phyloP scores from a whole-genome alignment of 2,888 invertebrate genomes.

The Stramonita haemastoma region DNA sequence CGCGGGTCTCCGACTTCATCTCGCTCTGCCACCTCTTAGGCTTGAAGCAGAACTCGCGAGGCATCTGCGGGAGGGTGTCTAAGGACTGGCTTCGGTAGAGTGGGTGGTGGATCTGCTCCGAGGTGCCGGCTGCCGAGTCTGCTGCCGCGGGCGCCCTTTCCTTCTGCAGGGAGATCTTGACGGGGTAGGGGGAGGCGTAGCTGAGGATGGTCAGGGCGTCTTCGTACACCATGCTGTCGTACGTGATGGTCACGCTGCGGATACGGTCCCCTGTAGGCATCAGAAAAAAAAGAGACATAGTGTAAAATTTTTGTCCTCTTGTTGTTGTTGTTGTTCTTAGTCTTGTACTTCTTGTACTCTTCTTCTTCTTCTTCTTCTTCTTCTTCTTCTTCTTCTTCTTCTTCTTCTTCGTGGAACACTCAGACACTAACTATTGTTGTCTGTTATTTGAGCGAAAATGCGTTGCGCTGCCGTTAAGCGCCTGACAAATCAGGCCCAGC shows the following conservation, averaged over 20 bases:
- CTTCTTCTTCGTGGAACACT: no score
- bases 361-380: no score
- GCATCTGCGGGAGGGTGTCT: conserved; percentile 84
- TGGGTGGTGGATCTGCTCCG: conserved; percentile 84
- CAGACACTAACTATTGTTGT: no score
- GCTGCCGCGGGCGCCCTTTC: conserved; percentile 69
- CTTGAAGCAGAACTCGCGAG: conserved; percentile 67
- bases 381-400: no score
- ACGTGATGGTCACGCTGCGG: conserved; percentile 90
- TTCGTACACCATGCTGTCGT: conserved; percentile 92
- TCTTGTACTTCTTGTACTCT: no score
- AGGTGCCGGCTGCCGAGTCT: conserved; percentile 16
- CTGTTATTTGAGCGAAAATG: no score
- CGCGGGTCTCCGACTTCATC: conserved; percentile 55
- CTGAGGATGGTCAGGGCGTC: conserved; percentile 93
- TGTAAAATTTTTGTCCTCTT: no score
- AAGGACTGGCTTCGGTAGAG: conserved; percentile 88
- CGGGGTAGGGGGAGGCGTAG: conserved; percentile 90
- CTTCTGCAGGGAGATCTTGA: conserved; percentile 85
- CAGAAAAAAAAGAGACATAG: no score
- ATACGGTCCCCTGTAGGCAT: conserved; percentile 89
- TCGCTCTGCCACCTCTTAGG: conserved; percentile 66
- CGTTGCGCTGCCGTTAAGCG: no score
- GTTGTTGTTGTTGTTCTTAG: no score
- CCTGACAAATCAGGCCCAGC: no score